Conservation (phyloP, 2,113 vertebrate species). For the Sinosuthora webbiana region DNA sequence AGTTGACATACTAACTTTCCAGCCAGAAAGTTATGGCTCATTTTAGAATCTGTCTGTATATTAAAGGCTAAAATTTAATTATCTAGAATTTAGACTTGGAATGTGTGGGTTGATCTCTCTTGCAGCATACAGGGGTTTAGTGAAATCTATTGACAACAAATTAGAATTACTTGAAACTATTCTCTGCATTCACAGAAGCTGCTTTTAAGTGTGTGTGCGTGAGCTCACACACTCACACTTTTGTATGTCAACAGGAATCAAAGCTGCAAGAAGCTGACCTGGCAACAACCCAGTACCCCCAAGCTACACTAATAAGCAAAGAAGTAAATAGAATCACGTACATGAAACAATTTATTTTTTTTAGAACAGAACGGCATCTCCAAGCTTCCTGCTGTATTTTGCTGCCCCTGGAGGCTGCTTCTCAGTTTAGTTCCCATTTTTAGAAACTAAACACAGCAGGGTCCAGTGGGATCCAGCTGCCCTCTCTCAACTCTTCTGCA, state of each 20-base stretch:
- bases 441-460: conserved; percentile 59
- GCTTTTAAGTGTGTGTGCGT: background rate
- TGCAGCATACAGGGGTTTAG: background rate
- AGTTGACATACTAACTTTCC: background rate
- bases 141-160: background rate
- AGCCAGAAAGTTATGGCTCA: background rate
- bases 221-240: conserved; percentile 3
- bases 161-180: background rate
- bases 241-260: background rate
- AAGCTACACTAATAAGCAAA: conserved; percentile 39
- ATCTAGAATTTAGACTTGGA: background rate
- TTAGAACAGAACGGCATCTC: conserved; percentile 7
- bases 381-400: conserved; percentile 59
- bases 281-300: background rate
- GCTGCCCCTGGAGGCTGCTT: conserved; percentile 55
- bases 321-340: conserved; percentile 24
- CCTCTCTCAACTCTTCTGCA: conserved; percentile 39
- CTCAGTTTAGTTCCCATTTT: conserved; percentile 40
- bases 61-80: background rate
- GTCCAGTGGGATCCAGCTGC: conserved; percentile 66
- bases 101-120: accelerated
- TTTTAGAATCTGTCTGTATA: background rate
- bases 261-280: background rate
- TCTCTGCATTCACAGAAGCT: background rate
- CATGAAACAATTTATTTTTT: conserved; percentile 33